Evolutionary conservation across 2,797 vertebrate species (phyloP).

Genomic region (Sebastes wilsoni): DNA sequence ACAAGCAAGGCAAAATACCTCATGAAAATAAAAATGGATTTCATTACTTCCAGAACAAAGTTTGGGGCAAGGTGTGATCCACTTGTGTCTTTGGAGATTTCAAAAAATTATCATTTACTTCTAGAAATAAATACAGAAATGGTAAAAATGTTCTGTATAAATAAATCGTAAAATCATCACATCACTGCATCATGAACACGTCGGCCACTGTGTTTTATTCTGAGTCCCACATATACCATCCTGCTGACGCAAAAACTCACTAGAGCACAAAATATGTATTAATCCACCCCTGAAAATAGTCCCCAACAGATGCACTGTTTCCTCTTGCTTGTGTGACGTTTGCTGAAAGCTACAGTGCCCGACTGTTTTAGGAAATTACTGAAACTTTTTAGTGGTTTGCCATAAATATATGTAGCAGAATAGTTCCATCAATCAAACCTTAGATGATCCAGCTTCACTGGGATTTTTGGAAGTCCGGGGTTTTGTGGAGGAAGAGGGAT

Average conservation of each 20-base stretch:
- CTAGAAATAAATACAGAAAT: background rate
- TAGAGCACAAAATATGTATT: background rate
- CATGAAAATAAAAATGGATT: background rate
- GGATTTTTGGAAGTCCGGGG: background rate
- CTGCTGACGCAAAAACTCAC: background rate
- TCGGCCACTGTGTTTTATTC: background rate
- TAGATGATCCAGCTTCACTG: background rate
- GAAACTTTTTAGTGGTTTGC: background rate
- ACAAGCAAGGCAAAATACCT: slow-evolving; percentile 35
- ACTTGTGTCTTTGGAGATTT: background rate
- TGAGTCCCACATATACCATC: background rate
- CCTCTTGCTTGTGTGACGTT: background rate
- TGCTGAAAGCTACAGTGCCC: background rate
- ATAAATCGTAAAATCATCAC: background rate
- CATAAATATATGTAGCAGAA: background rate
- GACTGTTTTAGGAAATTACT: background rate
- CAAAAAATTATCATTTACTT: background rate
- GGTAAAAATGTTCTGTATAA: background rate
- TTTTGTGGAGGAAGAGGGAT: background rate
- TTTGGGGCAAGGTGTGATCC: background rate
- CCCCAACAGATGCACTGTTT: background rate
- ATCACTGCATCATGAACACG: background rate
- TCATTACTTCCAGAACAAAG: background rate
- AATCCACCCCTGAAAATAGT: background rate
- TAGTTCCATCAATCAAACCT: slow-evolving; percentile 38